Percentiles rank a stretch among this genome's conserved stretches.
Evolutionary conservation across 1,140 invertebrate genomes (phyloP).

Genomic region (Cephus cinctus): DNA sequence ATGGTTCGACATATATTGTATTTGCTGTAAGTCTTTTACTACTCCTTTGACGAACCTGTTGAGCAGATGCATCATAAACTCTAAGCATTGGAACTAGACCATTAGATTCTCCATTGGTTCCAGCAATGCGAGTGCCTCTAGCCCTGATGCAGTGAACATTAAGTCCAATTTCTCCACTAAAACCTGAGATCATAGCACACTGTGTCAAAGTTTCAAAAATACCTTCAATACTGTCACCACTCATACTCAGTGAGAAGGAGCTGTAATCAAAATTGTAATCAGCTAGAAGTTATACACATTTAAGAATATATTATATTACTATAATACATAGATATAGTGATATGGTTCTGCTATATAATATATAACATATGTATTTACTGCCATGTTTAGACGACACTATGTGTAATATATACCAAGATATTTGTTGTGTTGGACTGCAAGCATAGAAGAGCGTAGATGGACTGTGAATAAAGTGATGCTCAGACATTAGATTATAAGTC

Average conservation of each 20-base stretch:
- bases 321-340: too few species aligned
- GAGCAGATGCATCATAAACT: slow-evolving; percentile 94
- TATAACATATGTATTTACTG: neutral
- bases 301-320: slow-evolving; percentile 4
- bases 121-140: slow-evolving; percentile 87
- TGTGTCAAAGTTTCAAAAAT: slow-evolving; percentile 94
- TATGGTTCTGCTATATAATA: neutral
- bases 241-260: slow-evolving; percentile 95
- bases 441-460: slow-evolving; percentile 97
- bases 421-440: slow-evolving; percentile 86
- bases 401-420: slow-evolving; percentile 68
- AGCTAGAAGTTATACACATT: too few species aligned
- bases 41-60: slow-evolving; percentile 98
- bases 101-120: slow-evolving; percentile 94
- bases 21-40: slow-evolving; percentile 99
- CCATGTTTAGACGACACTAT: neutral
- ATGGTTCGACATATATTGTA: slow-evolving; percentile 97
- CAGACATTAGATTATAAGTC: slow-evolving; percentile 95
- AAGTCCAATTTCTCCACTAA: slow-evolving; percentile 95
- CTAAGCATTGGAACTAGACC: slow-evolving; percentile 97
- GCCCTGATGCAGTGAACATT: slow-evolving; percentile 96
- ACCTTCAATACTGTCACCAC: slow-evolving; percentile 96
- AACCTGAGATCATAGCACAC: slow-evolving; percentile 96
- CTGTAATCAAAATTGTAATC: slow-evolving; percentile 52
- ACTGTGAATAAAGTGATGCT: slow-evolving; percentile 97